Base-by-base conservation (phyloP, 2,888 invertebrate species). In the Lymantria dispar region DNA sequence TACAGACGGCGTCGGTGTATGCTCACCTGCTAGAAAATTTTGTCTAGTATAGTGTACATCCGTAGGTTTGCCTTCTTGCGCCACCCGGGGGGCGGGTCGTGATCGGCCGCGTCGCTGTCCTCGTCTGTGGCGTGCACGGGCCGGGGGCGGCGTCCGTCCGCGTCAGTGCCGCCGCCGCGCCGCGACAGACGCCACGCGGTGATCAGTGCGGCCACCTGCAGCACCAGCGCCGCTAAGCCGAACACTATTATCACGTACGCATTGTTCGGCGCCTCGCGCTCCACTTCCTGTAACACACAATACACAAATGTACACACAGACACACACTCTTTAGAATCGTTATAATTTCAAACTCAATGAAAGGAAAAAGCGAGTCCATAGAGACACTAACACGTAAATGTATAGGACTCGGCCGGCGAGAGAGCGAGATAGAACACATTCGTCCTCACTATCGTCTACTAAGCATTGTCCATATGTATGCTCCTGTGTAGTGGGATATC, bases 41-140 rank as follows among this genome's bases (percentile, higher is more conserved):
- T 90, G 80, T 90, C 90, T 49, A 90, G 82, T 49, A 90, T 89
- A 47, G 90, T 89, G 78, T 90, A 90, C 90, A 90, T 90, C 71
- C 87, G 79, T 56, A 89, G 79, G 74, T 90, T 89, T 67, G 89
- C 89, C 62, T 80, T 80, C 76, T 81, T 86, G 62, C 87, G 79
- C 87, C 87, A 87, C 68, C 84, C 85, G 65, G 81, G 82, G 59
- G 81, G 76, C 59, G 60, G 67, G 22, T 64, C 48, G 45, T 45
- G 60, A 48, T 59, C 71, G 62, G 52, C 54, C 56, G 56, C 73
- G 57, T 74, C 72, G 70, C 70, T 70, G 68, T 76, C 76, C 56
- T 74, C 70, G 62, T 70, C 77, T 54, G 54, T 55, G 49, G 58
- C 62, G 50, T 62, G 29, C 56, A 52, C 59, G n/a, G 48, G 54